phyloP scores from a whole-genome alignment of 2,113 vertebrate species.

The Willisornis vidua region DNA sequence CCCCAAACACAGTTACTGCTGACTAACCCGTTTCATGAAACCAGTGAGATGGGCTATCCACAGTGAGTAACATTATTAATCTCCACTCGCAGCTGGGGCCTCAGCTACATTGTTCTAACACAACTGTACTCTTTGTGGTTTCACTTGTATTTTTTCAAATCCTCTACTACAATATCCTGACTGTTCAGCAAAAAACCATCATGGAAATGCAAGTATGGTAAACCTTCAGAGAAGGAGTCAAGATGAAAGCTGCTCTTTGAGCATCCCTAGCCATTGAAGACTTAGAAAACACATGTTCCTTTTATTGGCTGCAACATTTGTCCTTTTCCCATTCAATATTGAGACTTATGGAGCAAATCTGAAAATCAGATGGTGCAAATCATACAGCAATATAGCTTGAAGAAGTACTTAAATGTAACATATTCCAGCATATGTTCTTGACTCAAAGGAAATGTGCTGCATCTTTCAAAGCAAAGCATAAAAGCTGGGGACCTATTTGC shows the following conservation, averaged over 20 bases:
- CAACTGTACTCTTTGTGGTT: slow-evolving; percentile 25
- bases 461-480: slow-evolving; percentile 45
- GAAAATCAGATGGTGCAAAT: slow-evolving; percentile 62
- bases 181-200: slow-evolving; percentile 26
- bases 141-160: neutral
- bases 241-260: slow-evolving; percentile 65
- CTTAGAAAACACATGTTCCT: slow-evolving; percentile 55
- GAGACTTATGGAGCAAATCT: slow-evolving; percentile 37
- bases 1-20: neutral
- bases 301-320: slow-evolving; percentile 52
- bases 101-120: neutral
- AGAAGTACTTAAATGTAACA: slow-evolving; percentile 10
- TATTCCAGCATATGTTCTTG: slow-evolving; percentile 43
- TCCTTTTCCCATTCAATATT: neutral
- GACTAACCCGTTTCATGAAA: neutral
- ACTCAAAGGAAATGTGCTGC: slow-evolving; percentile 27
- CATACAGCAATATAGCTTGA: neutral
- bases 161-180: slow-evolving; percentile 55
- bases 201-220: slow-evolving; percentile 41
- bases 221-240: slow-evolving; percentile 11
- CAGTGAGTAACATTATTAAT: neutral
- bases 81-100: neutral
- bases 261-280: slow-evolving; percentile 33
- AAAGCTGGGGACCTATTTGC: slow-evolving; percentile 11
- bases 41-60: neutral